phyloP scores from a whole-genome alignment of 2,888 invertebrate species.

The Alloplasta piceator region DNA sequence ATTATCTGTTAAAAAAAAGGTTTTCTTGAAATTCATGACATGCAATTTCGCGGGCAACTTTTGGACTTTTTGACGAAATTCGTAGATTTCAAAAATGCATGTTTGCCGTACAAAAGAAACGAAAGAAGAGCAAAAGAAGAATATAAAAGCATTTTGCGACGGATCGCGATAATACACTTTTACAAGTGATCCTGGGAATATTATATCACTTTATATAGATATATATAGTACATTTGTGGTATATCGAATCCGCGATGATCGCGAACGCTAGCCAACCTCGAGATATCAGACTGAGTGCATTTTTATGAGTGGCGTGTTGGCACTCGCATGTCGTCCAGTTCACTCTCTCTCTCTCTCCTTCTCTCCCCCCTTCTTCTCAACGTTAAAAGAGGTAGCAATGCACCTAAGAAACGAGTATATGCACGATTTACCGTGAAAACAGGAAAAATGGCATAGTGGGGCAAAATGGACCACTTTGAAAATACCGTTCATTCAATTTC shows the following conservation, averaged over 20 bases:
- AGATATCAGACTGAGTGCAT: slow-evolving; percentile 74
- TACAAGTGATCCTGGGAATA: slow-evolving; percentile 26
- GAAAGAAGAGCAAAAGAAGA: slow-evolving; percentile 8
- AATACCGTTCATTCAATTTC: neutral
- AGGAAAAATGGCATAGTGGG: slow-evolving; percentile 14
- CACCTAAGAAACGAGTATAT: neutral
- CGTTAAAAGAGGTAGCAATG: slow-evolving; percentile 60
- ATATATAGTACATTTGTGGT: slow-evolving; percentile 1
- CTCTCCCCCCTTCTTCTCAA: slow-evolving; percentile 63
- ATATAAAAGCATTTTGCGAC: neutral
- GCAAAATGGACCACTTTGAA: slow-evolving; percentile 8
- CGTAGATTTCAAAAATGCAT: neutral
- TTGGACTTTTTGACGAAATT: neutral
- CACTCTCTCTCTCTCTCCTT: slow-evolving; percentile 60
- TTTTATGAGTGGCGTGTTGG: slow-evolving; percentile 77
- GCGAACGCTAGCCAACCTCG: slow-evolving; percentile 59
- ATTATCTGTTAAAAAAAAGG: too few relatives aligned
- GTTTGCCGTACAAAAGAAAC: neutral
- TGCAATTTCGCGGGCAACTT: slow-evolving; percentile 13
- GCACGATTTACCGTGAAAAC: slow-evolving; percentile 7
- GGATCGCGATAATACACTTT: slow-evolving; percentile 17
- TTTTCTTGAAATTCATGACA: too few relatives aligned
- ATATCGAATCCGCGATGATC: slow-evolving; percentile 51
- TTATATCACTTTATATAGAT: slow-evolving; percentile 31
- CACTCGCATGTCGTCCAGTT: slow-evolving; percentile 72